Evolutionary conservation across 2,113 vertebrate species (phyloP).

Genomic region (Galemys pyrenaicus): DNA sequence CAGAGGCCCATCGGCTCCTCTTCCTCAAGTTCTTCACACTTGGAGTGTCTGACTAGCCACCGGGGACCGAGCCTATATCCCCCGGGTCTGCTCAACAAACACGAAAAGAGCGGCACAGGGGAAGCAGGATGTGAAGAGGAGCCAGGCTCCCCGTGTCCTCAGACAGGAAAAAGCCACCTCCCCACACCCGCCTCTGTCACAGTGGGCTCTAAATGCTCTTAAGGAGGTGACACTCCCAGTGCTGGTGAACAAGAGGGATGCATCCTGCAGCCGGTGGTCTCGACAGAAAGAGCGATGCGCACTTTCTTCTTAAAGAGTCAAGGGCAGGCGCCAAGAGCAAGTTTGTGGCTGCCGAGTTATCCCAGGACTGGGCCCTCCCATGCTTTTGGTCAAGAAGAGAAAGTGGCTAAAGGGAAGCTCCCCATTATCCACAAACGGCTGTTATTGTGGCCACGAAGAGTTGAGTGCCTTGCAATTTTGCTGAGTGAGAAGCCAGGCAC

Average conservation of each 20-base stretch:
- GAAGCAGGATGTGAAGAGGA: background rate
- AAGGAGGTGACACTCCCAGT: fast-evolving
- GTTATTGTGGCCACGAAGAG: constrained; percentile 54
- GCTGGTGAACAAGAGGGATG: fast-evolving
- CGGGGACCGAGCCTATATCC: background rate
- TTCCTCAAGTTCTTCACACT: background rate
- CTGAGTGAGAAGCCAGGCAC: background rate
- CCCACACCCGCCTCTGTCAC: background rate
- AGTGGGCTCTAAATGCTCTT: background rate
- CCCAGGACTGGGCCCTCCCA: background rate
- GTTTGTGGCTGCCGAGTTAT: background rate
- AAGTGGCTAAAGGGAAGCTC: constrained; percentile 31
- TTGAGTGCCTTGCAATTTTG: constrained; percentile 47
- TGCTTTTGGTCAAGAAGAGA: constrained; percentile 19
- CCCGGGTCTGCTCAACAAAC: background rate
- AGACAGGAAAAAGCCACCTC: background rate
- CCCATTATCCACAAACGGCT: constrained; percentile 29
- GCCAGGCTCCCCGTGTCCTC: background rate
- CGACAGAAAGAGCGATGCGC: background rate
- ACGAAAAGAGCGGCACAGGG: constrained; percentile 4
- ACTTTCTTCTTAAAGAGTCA: constrained; percentile 27
- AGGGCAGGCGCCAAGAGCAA: background rate
- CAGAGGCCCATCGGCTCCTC: background rate
- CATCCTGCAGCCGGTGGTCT: background rate
- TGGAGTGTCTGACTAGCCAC: background rate